Percentiles rank a stretch among this genome's conserved stretches.
phyloP scores from a whole-genome alignment of 2,797 vertebrate species.

The Otolemur crassicaudatus region DNA sequence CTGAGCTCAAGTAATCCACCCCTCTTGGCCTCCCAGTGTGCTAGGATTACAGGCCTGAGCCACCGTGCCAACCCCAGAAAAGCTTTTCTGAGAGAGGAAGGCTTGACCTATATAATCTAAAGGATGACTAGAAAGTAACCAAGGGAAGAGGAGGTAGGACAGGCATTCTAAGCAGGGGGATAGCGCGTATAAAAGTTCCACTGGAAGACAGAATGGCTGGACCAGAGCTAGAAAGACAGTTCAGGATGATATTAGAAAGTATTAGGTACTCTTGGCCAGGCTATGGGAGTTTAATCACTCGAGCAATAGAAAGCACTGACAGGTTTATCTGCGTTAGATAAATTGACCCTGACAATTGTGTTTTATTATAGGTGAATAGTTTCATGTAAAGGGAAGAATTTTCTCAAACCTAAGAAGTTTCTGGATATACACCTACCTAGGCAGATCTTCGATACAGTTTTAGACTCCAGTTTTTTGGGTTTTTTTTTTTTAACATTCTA shows the following conservation, averaged over 20 bases:
- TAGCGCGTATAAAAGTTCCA: not conserved
- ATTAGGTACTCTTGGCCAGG: not conserved
- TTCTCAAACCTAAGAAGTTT: constrained; percentile 1
- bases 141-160: not conserved
- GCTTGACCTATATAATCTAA: not conserved
- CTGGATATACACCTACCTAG: not conserved
- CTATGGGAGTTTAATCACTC: not conserved
- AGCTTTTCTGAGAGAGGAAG: not conserved
- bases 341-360: not conserved
- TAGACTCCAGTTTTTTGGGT: not conserved
- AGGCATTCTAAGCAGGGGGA: not conserved
- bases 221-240: not conserved
- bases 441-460: not conserved
- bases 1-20: no score
- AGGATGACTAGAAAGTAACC: not conserved
- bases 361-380: not conserved
- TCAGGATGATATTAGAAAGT: not conserved
- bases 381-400: not conserved
- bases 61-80: not conserved
- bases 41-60: no score
- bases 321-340: not conserved
- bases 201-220: not conserved
- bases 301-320: not conserved
- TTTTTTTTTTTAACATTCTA: constrained; percentile 3
- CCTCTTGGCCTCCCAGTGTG: no score